phyloP scores from a whole-genome alignment of 2,113 vertebrate genomes.

The Neodontobutis hainanensis region DNA sequence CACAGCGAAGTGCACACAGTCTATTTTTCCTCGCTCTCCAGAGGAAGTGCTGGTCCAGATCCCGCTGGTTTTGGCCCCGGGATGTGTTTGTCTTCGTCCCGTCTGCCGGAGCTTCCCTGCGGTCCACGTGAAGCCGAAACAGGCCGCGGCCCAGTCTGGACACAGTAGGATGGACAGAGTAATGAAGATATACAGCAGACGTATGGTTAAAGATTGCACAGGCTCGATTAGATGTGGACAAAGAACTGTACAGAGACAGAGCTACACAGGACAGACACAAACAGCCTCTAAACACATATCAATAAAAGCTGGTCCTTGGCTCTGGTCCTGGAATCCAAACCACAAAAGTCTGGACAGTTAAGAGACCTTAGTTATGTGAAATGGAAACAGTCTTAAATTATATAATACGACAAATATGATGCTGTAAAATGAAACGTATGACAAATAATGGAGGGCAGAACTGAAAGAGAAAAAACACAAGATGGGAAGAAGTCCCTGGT shows the following conservation, averaged over 20 bases:
- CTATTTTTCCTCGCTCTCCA: conserved; percentile 49
- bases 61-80: conserved; percentile 62
- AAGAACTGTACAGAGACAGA: neutral
- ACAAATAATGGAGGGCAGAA: too few relatives aligned
- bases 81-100: conserved; percentile 48
- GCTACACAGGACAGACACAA: neutral
- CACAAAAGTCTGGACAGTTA: too few relatives aligned
- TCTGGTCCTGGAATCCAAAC: too few relatives aligned
- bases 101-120: conserved; percentile 42
- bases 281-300: too few relatives aligned
- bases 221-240: neutral
- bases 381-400: too few relatives aligned
- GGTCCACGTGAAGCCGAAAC: conserved; percentile 19
- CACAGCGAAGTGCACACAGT: conserved; percentile 37
- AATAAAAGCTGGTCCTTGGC: too few relatives aligned
- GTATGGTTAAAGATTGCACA: conserved; percentile 7
- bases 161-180: conserved; percentile 21
- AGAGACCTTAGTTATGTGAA: too few relatives aligned
- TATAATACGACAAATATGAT: too few relatives aligned
- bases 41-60: conserved; percentile 63
- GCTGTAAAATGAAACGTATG: too few relatives aligned
- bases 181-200: conserved; percentile 22
- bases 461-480: too few relatives aligned
- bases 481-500: too few relatives aligned
- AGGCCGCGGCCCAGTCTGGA: conserved; percentile 39